Conservation (phyloP, 1,140 invertebrate species). For the Polypedilum pembai region DNA sequence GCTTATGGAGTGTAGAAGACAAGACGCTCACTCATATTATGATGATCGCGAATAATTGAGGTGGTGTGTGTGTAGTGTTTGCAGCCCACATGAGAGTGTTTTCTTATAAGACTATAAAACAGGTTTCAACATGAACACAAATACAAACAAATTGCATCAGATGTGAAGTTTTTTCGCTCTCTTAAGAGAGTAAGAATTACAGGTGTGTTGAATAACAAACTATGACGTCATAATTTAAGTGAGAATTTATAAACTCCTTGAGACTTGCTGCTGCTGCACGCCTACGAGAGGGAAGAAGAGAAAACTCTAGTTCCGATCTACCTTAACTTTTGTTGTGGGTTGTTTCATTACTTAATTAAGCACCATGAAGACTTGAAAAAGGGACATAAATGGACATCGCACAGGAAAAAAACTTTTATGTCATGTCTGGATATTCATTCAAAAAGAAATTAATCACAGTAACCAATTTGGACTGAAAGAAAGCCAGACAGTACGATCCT, state of each 20-base stretch:
- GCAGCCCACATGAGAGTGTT: not conserved
- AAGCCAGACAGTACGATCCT: slow-evolving; percentile 5
- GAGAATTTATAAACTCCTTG: not conserved
- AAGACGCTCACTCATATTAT: not conserved
- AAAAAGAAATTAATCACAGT: slow-evolving; percentile 26
- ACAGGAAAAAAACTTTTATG: not conserved
- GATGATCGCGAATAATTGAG: not conserved
- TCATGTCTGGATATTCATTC: slow-evolving; percentile 11
- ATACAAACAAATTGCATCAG: not conserved
- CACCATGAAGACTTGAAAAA: not conserved
- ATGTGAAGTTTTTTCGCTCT: not conserved
- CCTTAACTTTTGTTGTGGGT: not conserved
- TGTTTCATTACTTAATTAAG: not conserved
- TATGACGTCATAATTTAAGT: not conserved
- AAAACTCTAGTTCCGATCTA: not conserved
- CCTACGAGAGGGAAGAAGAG: not conserved
- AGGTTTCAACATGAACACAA: not conserved
- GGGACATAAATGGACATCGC: not conserved
- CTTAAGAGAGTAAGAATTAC: not conserved
- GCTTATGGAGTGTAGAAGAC: not conserved
- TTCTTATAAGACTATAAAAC: not conserved
- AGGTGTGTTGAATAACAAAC: slow-evolving; percentile 9
- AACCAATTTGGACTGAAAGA: not conserved
- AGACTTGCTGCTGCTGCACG: not conserved
- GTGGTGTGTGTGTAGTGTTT: not conserved